Conservation (phyloP, 2,888 invertebrate genomes). For the Acronicta leporina region DNA sequence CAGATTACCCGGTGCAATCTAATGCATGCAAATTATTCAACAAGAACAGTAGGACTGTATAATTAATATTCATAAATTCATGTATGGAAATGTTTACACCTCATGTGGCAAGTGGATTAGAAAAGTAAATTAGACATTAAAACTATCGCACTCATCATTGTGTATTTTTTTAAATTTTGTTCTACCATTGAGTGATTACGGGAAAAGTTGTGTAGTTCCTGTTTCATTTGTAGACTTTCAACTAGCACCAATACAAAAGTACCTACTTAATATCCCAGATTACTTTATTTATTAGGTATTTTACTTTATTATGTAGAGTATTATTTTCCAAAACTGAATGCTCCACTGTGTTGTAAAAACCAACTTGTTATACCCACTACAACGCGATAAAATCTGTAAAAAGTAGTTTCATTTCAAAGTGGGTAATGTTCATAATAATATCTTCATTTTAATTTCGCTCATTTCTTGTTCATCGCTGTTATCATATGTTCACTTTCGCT, state of each 20-base stretch:
- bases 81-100: constrained; percentile 37
- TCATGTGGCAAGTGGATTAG: constrained; percentile 51
- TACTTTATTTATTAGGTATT: too few species aligned
- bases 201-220: constrained; percentile 34
- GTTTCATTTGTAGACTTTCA: constrained; percentile 1
- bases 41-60: constrained; percentile 16
- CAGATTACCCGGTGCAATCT: constrained; percentile 22
- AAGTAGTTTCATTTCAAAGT: constrained; percentile 15
- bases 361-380: too few species aligned
- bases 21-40: constrained; percentile 38
- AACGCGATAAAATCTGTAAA: too few species aligned
- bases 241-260: neutral
- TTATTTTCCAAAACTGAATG: constrained; percentile 39
- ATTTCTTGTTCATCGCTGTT: constrained; percentile 37
- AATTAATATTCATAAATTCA: constrained; percentile 43
- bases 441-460: constrained; percentile 28
- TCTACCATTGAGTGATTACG: neutral
- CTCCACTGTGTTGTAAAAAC: too few species aligned
- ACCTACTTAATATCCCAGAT: neutral
- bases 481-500: constrained; percentile 55
- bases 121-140: constrained; percentile 22
- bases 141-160: constrained; percentile 31
- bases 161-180: constrained; percentile 9
- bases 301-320: too few species aligned
- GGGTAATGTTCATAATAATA: constrained; percentile 20